phyloP scores from a whole-genome alignment of 1,140 invertebrate species.

The Mercenaria mercenaria region DNA sequence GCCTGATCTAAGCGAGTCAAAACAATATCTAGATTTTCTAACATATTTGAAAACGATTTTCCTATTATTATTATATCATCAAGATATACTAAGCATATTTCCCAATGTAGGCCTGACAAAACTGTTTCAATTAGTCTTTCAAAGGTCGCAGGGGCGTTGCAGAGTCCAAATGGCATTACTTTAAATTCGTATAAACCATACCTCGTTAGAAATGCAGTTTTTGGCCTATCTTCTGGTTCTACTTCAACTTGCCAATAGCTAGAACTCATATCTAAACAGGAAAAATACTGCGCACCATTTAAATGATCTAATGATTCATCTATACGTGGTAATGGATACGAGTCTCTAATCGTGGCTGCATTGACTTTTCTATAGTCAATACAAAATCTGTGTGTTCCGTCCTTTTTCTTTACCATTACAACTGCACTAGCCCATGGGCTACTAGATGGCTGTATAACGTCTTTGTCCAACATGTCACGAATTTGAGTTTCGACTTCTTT shows the following conservation, averaged over 20 bases:
- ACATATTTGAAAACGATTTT: background rate
- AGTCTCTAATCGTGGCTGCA: background rate
- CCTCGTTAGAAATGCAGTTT: slow-evolving; percentile 3
- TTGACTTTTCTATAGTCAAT: too few relatives aligned
- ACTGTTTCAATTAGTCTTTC: slow-evolving; percentile 14
- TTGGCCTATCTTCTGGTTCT: too few relatives aligned
- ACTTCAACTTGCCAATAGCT: too few relatives aligned
- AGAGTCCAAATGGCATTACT: too few relatives aligned
- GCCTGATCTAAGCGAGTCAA: background rate
- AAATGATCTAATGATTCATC: slow-evolving; percentile 28
- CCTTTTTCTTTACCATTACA: slow-evolving; percentile 14
- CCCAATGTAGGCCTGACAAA: background rate
- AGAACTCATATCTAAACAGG: background rate
- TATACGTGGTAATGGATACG: slow-evolving; percentile 5
- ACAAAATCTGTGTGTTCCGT: slow-evolving; percentile 7
- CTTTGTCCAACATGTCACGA: too few relatives aligned
- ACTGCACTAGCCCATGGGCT: background rate
- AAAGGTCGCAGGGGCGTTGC: slow-evolving; percentile 42
- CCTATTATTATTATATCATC: slow-evolving; percentile 6
- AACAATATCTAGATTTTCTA: background rate
- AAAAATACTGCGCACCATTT: background rate
- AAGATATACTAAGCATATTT: slow-evolving; percentile 17
- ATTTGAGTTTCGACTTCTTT: background rate
- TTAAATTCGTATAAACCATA: slow-evolving; percentile 34
- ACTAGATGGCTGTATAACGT: slow-evolving; percentile 23